phyloP scores from a whole-genome alignment of 2,888 invertebrate species.

The Lacanobia wlatinum region DNA sequence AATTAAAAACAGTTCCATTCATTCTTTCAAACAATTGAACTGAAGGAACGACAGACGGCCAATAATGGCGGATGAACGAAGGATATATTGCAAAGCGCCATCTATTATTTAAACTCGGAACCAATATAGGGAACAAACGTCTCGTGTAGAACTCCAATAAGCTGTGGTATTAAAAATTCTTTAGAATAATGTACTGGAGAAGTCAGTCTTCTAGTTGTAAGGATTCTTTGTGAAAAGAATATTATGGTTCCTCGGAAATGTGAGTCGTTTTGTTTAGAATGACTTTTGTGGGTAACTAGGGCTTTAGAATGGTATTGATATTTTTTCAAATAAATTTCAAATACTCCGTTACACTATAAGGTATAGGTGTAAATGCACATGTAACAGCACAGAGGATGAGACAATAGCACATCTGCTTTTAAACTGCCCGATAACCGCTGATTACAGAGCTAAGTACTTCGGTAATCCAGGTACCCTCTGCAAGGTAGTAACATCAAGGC shows the following conservation, averaged over 20 bases:
- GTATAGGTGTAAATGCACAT: too few species aligned
- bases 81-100: slow-evolving; percentile 71
- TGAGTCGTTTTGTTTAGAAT: slow-evolving; percentile 17
- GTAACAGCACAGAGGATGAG: too few species aligned
- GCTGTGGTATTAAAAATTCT: slow-evolving; percentile 74
- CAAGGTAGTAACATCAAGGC: too few species aligned
- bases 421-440: too few species aligned
- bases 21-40: slow-evolving; percentile 57
- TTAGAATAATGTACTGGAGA: slow-evolving; percentile 61
- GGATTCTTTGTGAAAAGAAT: slow-evolving; percentile 60
- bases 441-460: too few species aligned
- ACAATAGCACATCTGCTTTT: too few species aligned
- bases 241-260: slow-evolving; percentile 35
- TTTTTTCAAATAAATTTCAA: too few species aligned
- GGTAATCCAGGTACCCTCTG: too few species aligned
- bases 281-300: background rate
- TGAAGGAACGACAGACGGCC: slow-evolving; percentile 61
- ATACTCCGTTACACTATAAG: too few species aligned
- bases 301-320: background rate
- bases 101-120: slow-evolving; percentile 74
- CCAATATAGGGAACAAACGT: slow-evolving; percentile 68
- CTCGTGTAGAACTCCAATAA: slow-evolving; percentile 65
- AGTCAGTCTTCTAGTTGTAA: slow-evolving; percentile 41
- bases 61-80: slow-evolving; percentile 62
- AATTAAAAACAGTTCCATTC: slow-evolving; percentile 49